Conservation (phyloP, 2,888 invertebrate species). For the Stenchaetothrips biformis region DNA sequence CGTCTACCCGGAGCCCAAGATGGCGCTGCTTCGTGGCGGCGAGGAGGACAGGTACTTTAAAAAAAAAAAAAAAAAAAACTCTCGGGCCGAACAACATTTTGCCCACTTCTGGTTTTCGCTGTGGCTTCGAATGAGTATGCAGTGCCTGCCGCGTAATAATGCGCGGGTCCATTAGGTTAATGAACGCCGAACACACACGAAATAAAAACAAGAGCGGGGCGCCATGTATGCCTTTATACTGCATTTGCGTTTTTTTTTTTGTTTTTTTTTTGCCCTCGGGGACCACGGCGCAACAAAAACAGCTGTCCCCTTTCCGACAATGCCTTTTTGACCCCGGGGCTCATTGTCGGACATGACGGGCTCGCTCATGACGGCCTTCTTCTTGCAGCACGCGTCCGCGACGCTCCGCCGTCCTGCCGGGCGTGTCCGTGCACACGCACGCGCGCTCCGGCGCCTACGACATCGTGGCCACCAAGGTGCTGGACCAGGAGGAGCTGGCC, state of each 20-base stretch:
- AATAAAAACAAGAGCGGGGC: no score
- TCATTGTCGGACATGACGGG: neutral
- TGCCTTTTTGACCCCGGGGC: no score
- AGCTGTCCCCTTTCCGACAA: no score
- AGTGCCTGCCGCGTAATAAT: constrained; percentile 1
- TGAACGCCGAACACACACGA: neutral
- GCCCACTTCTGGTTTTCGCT: no score
- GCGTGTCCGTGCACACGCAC: constrained; percentile 1
- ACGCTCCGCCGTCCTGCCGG: constrained; percentile 1
- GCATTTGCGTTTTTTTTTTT: no score
- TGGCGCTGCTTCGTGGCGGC: constrained; percentile 37
- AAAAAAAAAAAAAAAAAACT: no score
- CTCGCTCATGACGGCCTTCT: neutral
- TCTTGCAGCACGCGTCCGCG: neutral
- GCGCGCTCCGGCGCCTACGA: constrained; percentile 35
- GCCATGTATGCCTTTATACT: no score
- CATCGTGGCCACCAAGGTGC: constrained; percentile 37
- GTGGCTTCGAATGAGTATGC: no score
- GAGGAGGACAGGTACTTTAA: constrained; percentile 32
- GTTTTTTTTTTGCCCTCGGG: no score
- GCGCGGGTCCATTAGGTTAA: constrained; percentile 29
- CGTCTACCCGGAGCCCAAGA: constrained; percentile 39
- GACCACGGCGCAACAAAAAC: no score
- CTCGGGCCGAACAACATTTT: no score
- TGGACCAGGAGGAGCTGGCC: constrained; percentile 37